Percentiles rank a stretch among this genome's conserved stretches.
phyloP scores from a whole-genome alignment of 2,113 vertebrate genomes.

The Phrynocephalus versicolor region DNA sequence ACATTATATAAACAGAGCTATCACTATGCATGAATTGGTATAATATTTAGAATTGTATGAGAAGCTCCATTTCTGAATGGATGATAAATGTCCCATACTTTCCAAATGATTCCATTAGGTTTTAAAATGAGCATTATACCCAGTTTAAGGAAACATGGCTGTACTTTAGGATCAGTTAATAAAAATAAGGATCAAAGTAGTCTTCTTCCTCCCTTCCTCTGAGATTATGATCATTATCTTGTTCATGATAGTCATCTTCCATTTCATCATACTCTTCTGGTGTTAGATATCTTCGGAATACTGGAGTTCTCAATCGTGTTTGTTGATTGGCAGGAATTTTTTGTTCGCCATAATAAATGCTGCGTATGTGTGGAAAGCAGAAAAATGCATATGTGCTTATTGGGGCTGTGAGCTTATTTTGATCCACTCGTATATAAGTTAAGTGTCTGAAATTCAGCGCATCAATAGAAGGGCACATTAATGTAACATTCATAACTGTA shows the following conservation, averaged over 20 bases:
- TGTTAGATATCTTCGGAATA: slow-evolving; percentile 71
- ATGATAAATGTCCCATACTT: neutral
- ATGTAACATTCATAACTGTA: slow-evolving; percentile 80
- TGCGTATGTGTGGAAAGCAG: slow-evolving; percentile 81
- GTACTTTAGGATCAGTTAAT: slow-evolving; percentile 45
- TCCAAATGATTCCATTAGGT: neutral
- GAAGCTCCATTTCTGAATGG: neutral
- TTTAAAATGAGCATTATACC: slow-evolving; percentile 5
- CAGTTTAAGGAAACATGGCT: neutral
- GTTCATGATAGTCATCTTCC: slow-evolving; percentile 48
- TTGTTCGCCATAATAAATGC: slow-evolving; percentile 84
- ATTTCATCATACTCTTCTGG: slow-evolving; percentile 67
- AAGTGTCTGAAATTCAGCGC: slow-evolving; percentile 70
- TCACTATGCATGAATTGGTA: neutral
- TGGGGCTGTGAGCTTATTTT: slow-evolving; percentile 79
- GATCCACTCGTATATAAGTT: slow-evolving; percentile 81
- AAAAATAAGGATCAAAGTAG: slow-evolving; percentile 65
- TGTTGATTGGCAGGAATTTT: slow-evolving; percentile 55
- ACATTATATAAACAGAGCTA: neutral
- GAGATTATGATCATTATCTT: slow-evolving; percentile 51
- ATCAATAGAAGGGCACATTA: slow-evolving; percentile 81
- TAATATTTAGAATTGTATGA: neutral
- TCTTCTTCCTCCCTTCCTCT: slow-evolving; percentile 63
- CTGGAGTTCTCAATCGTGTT: slow-evolving; percentile 62
- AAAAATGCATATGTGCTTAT: slow-evolving; percentile 74